Evolutionary conservation across 1,140 invertebrate genomes (phyloP).

Genomic region (Scaptomyza pallida): DNA sequence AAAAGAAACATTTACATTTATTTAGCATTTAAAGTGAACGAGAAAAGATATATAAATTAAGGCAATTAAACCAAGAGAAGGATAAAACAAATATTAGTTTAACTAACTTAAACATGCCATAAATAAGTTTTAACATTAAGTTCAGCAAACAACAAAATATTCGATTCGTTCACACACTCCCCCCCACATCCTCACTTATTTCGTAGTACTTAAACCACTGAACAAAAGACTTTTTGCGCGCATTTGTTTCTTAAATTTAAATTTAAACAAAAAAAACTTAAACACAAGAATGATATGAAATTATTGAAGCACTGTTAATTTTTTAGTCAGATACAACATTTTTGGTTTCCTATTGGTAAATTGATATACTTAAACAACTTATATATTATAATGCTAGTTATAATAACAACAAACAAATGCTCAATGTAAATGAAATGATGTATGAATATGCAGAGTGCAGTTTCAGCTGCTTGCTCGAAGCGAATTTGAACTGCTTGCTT

Average conservation of each 20-base stretch:
- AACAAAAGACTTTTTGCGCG: constrained; percentile 69
- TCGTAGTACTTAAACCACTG: constrained; percentile 66
- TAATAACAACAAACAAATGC: constrained; percentile 67
- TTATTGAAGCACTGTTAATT: not conserved
- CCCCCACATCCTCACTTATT: not conserved
- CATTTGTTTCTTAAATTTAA: constrained; percentile 41
- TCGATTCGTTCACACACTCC: not conserved
- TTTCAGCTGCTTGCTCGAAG: not conserved
- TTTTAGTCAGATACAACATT: constrained; percentile 12
- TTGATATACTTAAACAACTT: constrained; percentile 59
- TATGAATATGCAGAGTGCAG: constrained; percentile 25
- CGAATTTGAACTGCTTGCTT: constrained; percentile 16
- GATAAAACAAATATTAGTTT: constrained; percentile 68
- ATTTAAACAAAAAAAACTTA: not conserved
- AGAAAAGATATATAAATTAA: constrained; percentile 1
- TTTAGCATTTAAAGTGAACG: constrained; percentile 65
- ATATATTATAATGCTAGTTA: constrained; percentile 31
- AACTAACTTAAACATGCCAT: constrained; percentile 82
- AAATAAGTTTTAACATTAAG: constrained; percentile 76
- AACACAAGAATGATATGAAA: constrained; percentile 25
- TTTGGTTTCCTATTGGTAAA: constrained; percentile 65
- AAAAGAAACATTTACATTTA: constrained; percentile 57
- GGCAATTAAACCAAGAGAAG: constrained; percentile 6
- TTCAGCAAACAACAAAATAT: constrained; percentile 26
- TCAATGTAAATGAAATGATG: constrained; percentile 62